These are phyloP conservation scores for Radopholus similis DNA, from an alignment of 1,140 invertebrate genomes.

Conservation along the genomic window DNA sequence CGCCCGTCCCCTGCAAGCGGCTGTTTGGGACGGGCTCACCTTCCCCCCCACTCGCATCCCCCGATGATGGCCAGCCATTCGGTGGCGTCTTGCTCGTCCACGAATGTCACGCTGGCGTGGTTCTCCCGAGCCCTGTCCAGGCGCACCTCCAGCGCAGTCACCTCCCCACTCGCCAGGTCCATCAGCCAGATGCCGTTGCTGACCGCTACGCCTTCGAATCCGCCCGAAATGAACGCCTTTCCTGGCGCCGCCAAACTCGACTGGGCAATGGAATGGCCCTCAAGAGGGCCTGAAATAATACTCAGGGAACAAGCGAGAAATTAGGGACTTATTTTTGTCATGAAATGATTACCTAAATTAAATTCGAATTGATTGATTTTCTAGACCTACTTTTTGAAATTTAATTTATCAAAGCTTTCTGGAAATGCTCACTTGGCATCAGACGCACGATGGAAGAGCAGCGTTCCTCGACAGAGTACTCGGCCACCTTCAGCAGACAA, in stretches of 20 bases:
- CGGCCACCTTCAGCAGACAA: too few relatives aligned
- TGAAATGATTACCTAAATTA: too few relatives aligned
- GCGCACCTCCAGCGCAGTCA: background rate
- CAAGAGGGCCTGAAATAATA: background rate
- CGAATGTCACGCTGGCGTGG: background rate
- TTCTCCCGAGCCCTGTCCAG: background rate
- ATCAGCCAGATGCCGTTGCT: background rate
- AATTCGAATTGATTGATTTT: too few relatives aligned
- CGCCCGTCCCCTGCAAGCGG: background rate
- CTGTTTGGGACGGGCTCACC: too few relatives aligned
- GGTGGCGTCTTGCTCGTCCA: background rate
- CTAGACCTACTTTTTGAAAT: too few relatives aligned
- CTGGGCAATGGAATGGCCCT: background rate
- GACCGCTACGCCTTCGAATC: background rate
- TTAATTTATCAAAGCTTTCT: too few relatives aligned
- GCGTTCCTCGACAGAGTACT: too few relatives aligned
- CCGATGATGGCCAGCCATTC: constrained; percentile 3
- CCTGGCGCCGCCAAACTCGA: background rate
- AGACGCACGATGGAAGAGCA: too few relatives aligned
- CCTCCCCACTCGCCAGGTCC: background rate
- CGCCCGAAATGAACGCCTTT: background rate
- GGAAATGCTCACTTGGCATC: too few relatives aligned
- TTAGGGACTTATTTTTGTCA: too few relatives aligned
- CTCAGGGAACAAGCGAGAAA: background rate
- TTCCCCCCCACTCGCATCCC: background rate